Conservation (phyloP, 1,140 invertebrate species). For the Popillia japonica region DNA sequence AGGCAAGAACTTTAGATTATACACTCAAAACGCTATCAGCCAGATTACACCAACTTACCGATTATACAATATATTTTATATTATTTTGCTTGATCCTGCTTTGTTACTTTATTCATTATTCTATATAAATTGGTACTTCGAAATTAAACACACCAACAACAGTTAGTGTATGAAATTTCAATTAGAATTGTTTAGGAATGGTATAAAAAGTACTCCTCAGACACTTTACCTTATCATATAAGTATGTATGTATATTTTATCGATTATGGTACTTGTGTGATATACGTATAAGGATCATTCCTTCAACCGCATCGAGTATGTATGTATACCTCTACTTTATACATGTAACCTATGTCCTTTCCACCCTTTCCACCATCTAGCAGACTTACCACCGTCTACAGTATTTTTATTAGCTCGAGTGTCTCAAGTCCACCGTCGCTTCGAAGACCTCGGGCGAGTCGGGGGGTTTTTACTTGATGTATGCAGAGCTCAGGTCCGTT, state of each 20-base stretch:
- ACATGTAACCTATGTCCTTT: slow-evolving; percentile 10
- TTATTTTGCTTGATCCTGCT: no score
- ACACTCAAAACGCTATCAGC: no score
- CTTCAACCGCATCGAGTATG: not conserved
- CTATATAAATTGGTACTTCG: no score
- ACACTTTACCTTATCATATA: no score
- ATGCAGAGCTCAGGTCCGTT: slow-evolving; percentile 50
- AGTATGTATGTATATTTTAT: slow-evolving; percentile 5
- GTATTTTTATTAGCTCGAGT: slow-evolving; percentile 58
- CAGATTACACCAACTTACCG: no score
- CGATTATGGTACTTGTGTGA: not conserved
- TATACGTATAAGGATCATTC: not conserved
- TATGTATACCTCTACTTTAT: slow-evolving; percentile 19
- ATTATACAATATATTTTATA: no score
- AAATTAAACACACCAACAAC: no score
- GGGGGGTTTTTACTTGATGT: slow-evolving; percentile 49
- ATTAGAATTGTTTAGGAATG: no score
- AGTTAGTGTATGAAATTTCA: no score
- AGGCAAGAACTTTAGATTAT: no score
- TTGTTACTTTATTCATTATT: no score
- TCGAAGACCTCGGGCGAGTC: slow-evolving; percentile 52
- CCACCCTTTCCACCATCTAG: not conserved
- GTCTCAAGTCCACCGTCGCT: slow-evolving; percentile 49
- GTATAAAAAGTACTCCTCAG: not conserved
- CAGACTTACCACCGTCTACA: slow-evolving; percentile 36